Conservation (phyloP, 1,140 invertebrate genomes). For the Tetragnatha versicolor region DNA sequence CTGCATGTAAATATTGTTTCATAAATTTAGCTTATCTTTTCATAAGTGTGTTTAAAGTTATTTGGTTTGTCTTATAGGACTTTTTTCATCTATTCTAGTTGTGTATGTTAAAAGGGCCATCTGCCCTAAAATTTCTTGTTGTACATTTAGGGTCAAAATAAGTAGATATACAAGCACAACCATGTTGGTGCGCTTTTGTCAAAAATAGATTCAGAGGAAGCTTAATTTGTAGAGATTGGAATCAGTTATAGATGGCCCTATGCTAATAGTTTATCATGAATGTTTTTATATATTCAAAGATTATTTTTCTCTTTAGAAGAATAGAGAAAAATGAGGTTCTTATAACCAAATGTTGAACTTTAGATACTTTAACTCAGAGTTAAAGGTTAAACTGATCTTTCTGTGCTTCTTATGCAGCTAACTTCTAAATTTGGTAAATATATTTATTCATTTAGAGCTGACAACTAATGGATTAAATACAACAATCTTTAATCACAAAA, state of each 20-base stretch:
- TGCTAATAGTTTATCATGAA: no score
- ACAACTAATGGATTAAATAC: neutral
- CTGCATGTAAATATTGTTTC: conserved; percentile 17
- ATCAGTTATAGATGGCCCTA: no score
- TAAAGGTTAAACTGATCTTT: neutral
- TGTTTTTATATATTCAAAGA: no score
- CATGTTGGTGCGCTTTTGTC: neutral
- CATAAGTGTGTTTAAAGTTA: neutral
- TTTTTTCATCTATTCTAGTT: conserved; percentile 5
- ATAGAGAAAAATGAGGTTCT: no score
- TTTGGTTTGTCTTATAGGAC: neutral
- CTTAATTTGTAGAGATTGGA: no score
- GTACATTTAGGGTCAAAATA: neutral
- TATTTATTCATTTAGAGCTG: neutral
- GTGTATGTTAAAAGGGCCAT: conserved; percentile 3
- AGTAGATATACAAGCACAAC: neutral
- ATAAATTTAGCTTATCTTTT: neutral
- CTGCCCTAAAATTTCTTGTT: neutral
- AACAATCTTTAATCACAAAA: neutral
- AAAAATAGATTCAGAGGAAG: no score
- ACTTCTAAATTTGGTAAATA: neutral
- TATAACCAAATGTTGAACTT: no score
- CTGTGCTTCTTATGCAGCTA: neutral
- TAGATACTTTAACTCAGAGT: neutral
- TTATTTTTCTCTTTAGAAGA: no score